Evolutionary conservation across 2,888 invertebrate genomes (phyloP).

Genomic region (Cephus spinipes): DNA sequence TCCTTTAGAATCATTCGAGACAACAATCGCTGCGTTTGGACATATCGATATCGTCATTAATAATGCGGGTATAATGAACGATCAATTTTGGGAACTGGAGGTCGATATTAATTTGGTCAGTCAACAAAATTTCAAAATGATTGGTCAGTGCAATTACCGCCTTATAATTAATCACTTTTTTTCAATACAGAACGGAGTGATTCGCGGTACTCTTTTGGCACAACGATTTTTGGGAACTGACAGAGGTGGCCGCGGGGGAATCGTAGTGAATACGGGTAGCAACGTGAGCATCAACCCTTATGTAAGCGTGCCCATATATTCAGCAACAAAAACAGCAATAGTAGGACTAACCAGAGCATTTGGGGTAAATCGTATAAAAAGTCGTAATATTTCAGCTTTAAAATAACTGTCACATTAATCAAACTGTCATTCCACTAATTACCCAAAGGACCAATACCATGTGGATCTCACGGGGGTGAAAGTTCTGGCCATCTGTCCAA

Average conservation of each 20-base stretch:
- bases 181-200: conserved; percentile 76
- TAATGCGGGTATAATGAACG: conserved; percentile 85
- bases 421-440: background rate
- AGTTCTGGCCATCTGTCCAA: conserved; percentile 79
- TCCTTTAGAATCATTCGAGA: conserved; percentile 77
- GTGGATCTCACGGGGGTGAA: conserved; percentile 78
- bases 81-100: conserved; percentile 80
- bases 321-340: conserved; percentile 82
- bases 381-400: background rate
- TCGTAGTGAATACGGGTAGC: conserved; percentile 81
- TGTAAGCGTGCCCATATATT: conserved; percentile 81
- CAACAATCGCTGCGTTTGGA: conserved; percentile 78
- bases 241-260: conserved; percentile 81
- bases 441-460: conserved; percentile 76
- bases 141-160: background rate
- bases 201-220: conserved; percentile 79
- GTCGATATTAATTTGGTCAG: conserved; percentile 82
- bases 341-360: conserved; percentile 80
- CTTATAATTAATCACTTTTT: background rate
- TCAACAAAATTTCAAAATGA: background rate
- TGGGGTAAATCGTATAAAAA: conserved; percentile 70
- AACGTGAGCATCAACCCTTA: conserved; percentile 77
- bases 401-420: background rate
- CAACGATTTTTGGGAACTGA: conserved; percentile 82
- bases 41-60: conserved; percentile 83